phyloP scores from a whole-genome alignment of 2,888 invertebrate species.

The Sialis fuliginosa region DNA sequence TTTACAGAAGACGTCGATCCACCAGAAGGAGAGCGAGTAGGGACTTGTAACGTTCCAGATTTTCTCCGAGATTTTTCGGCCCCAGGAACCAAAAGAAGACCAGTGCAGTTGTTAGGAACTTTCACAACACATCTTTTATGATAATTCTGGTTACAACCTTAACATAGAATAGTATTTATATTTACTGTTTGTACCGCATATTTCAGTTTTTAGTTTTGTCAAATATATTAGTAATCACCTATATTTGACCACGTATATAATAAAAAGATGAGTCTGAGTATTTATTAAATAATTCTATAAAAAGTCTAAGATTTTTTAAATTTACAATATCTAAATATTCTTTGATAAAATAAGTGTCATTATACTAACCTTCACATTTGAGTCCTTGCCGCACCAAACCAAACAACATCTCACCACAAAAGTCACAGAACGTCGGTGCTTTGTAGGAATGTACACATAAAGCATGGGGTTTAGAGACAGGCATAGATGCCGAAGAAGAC shows the following conservation, averaged over 20 bases:
- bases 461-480: constrained; percentile 70
- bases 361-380: constrained; percentile 81
- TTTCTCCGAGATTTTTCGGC: constrained; percentile 23
- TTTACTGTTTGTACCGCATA: too few relatives aligned
- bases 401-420: constrained; percentile 98
- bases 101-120: constrained; percentile 92
- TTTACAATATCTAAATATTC: not conserved
- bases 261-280: too few relatives aligned
- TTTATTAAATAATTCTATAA: too few relatives aligned
- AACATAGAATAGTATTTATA: constrained; percentile 11
- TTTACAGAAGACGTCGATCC: constrained; percentile 48
- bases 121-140: constrained; percentile 96
- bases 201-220: too few relatives aligned
- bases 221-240: too few relatives aligned
- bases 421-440: constrained; percentile 98
- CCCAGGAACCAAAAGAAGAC: constrained; percentile 22
- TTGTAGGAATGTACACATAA: constrained; percentile 96
- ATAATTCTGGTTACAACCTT: constrained; percentile 95
- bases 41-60: constrained; percentile 29
- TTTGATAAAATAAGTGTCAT: not conserved
- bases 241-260: too few relatives aligned
- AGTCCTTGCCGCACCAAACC: constrained; percentile 95
- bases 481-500: constrained; percentile 20
- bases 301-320: not conserved
- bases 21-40: constrained; percentile 56